Evolutionary conservation across 2,113 vertebrate species (phyloP).

Genomic region (Vanacampus margaritifer): DNA sequence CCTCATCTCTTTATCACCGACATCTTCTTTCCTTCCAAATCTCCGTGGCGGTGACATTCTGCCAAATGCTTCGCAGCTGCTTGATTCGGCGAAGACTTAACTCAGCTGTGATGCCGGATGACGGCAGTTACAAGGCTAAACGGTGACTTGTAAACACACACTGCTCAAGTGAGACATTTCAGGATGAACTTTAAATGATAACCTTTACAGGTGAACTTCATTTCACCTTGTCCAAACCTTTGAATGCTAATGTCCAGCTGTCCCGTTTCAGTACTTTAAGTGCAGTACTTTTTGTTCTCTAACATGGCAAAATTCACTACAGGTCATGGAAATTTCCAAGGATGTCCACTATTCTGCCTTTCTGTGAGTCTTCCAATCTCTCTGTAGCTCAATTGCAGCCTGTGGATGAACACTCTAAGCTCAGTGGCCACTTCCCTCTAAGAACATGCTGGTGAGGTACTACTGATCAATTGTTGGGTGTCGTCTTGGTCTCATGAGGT

Average conservation of each 20-base stretch:
- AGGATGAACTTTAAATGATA: neutral
- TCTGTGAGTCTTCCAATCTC: neutral
- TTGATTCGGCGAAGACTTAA: slow-evolving; percentile 34
- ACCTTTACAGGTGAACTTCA: neutral
- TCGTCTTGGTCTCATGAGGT: no score
- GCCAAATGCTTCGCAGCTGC: slow-evolving; percentile 46
- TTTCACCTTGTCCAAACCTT: no score
- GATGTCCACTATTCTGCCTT: neutral
- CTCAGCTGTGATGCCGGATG: slow-evolving; percentile 50
- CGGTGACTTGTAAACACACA: neutral
- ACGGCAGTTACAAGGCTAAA: slow-evolving; percentile 22
- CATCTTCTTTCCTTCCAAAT: slow-evolving; percentile 28
- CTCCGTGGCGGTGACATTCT: slow-evolving; percentile 1
- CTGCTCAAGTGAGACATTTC: neutral
- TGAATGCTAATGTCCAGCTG: neutral
- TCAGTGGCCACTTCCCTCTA: no score
- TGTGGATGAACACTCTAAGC: neutral
- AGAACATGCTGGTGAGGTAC: no score
- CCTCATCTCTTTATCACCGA: slow-evolving; percentile 9
- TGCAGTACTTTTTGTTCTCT: neutral
- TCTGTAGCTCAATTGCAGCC: no score
- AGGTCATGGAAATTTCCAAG: neutral
- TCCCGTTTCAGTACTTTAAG: neutral
- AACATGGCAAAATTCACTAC: neutral
- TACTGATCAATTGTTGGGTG: no score